phyloP scores from a whole-genome alignment of 1,140 invertebrate species.

The Nomia melanderi region DNA sequence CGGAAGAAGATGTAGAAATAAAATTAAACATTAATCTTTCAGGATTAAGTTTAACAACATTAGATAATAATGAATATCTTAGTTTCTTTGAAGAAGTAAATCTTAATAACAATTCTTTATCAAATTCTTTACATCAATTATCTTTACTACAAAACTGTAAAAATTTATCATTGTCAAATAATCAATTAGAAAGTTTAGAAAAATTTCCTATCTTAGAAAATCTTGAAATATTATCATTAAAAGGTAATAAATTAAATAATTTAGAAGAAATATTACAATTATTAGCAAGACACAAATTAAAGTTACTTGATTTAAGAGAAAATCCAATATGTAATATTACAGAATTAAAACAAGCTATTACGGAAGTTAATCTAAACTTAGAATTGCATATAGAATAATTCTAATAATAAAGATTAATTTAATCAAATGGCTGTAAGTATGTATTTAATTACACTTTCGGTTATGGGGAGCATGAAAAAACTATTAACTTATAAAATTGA shows the following conservation, averaged over 20 bases:
- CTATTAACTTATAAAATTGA: background rate
- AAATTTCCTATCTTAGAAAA: conserved; percentile 70
- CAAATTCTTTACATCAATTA: conserved; percentile 72
- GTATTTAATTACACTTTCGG: conserved; percentile 13
- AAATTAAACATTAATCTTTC: conserved; percentile 75
- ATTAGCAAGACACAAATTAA: conserved; percentile 65
- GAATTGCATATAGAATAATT: conserved; percentile 42
- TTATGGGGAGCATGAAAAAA: background rate
- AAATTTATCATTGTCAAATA: conserved; percentile 72
- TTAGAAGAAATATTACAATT: conserved; percentile 72
- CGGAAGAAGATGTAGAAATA: conserved; percentile 55
- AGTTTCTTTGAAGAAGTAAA: conserved; percentile 77
- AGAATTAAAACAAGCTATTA: conserved; percentile 32
- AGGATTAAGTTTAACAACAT: conserved; percentile 73
- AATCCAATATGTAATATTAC: conserved; percentile 68
- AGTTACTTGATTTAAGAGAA: conserved; percentile 69
- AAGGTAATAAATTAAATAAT: conserved; percentile 69
- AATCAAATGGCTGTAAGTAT: background rate
- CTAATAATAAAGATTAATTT: conserved; percentile 9
- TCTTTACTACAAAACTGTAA: conserved; percentile 73
- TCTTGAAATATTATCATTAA: conserved; percentile 70
- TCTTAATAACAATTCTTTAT: conserved; percentile 71
- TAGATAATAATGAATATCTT: conserved; percentile 81
- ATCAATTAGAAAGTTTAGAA: conserved; percentile 69
- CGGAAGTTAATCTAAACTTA: conserved; percentile 40